Percentiles rank a stretch among this genome's conserved stretches.
phyloP scores from a whole-genome alignment of 1,140 invertebrate species.

The Drosophila ambigua region DNA sequence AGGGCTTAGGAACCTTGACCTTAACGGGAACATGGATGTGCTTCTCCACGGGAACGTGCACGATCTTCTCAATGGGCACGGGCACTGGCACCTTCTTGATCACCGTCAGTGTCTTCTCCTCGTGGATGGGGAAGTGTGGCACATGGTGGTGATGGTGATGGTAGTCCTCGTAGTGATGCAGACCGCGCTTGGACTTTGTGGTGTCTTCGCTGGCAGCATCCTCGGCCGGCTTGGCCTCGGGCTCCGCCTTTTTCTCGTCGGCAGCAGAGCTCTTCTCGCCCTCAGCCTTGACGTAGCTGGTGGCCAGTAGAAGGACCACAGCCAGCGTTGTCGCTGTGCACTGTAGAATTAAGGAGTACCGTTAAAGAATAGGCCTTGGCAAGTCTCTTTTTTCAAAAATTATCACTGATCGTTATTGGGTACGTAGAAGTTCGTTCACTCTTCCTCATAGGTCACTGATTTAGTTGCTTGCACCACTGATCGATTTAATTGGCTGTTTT shows the following conservation, averaged over 20 bases:
- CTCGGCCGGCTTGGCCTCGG: slow-evolving; percentile 82
- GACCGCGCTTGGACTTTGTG: slow-evolving; percentile 88
- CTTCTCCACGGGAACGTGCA: slow-evolving; percentile 86
- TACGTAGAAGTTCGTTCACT: too few relatives aligned
- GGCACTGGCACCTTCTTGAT: slow-evolving; percentile 89
- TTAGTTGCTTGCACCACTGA: neutral
- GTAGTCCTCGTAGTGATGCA: slow-evolving; percentile 85
- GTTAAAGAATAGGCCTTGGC: neutral
- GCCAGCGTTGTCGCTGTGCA: slow-evolving; percentile 84
- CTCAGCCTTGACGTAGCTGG: slow-evolving; percentile 80
- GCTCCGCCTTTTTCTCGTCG: slow-evolving; percentile 84
- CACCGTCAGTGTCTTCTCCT: slow-evolving; percentile 90
- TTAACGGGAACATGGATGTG: slow-evolving; percentile 86
- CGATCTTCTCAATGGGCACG: slow-evolving; percentile 86
- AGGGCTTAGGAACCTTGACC: slow-evolving; percentile 86
- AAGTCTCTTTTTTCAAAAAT: neutral
- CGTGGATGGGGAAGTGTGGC: slow-evolving; percentile 80
- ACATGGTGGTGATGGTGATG: slow-evolving; percentile 82
- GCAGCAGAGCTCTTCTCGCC: slow-evolving; percentile 84
- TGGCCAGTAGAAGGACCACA: slow-evolving; percentile 84
- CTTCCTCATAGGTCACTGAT: too few relatives aligned
- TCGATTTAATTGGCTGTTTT: neutral
- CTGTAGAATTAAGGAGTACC: slow-evolving; percentile 47
- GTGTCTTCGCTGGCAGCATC: slow-evolving; percentile 84
- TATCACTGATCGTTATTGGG: neutral